These are phyloP conservation scores for Chelon auratus DNA, from an alignment of 2,797 vertebrate genomes.

Conservation along the genomic window DNA sequence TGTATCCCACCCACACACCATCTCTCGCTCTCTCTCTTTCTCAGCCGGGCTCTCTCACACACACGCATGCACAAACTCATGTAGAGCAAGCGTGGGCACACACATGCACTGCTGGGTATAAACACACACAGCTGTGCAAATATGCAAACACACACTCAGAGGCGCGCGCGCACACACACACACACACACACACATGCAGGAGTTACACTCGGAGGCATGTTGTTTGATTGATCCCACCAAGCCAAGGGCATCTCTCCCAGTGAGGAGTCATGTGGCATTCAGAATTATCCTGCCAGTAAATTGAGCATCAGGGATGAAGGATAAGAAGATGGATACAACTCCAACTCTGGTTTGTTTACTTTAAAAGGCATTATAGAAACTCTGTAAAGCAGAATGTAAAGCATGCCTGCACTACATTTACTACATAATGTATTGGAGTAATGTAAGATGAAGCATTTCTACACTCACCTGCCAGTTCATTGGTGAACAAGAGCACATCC, in stretches of 20 bases:
- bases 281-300: conserved; percentile 23
- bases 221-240: conserved; percentile 65
- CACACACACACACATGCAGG: conserved; percentile 9
- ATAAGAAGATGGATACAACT: conserved; percentile 5
- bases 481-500: too few species aligned
- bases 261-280: conserved; percentile 41
- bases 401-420: background rate
- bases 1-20: conserved; percentile 74
- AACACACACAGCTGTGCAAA: conserved; percentile 66
- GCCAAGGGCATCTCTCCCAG: conserved; percentile 57
- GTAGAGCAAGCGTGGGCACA: conserved; percentile 48
- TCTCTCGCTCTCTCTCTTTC: conserved; percentile 48
- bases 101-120: conserved; percentile 35
- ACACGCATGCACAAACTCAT: conserved; percentile 34
- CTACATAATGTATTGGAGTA: background rate
- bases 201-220: conserved; percentile 47
- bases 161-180: background rate
- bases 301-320: conserved; percentile 26
- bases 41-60: conserved; percentile 32
- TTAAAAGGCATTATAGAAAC: conserved; percentile 4
- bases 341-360: conserved; percentile 1
- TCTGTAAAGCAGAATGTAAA: background rate
- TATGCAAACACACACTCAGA: conserved; percentile 50
- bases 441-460: too few species aligned
- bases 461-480: too few species aligned